Base-by-base conservation (phyloP, 2,113 vertebrate species). In the Myxocyprinus asiaticus region DNA sequence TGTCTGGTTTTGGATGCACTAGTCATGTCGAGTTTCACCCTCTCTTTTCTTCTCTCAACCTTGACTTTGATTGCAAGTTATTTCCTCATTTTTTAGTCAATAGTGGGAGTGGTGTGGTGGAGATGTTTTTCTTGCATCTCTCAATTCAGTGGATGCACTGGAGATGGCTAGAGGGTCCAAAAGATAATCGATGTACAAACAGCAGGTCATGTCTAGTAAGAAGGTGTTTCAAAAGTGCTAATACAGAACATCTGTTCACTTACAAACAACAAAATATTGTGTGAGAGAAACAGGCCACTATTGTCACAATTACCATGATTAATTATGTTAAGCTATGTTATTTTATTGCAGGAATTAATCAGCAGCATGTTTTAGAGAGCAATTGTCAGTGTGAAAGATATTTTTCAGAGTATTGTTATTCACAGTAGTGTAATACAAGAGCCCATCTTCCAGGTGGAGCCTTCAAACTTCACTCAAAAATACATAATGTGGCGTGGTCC, bases 171-270 rank as follows among this genome's bases (percentile, higher is more conserved):
- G 72, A 82, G 80, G 83, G 65, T 66, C 79, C 67, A 65, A 84
- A 86, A 33, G 74, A 77, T 83, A 90, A 88, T 89, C 85, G 47
- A 89, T 91, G 82, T 83, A 85, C 84, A 88, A 88, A 86, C 84
- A 87, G 84, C 75, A 33, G n/a, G 59, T 80, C 33, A 5, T 63
- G 51, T 59, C 74, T 42, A 68, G 67, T 53, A 48, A 77, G 62
- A 77, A 67, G 70, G 70, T 81, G 78, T 76, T 70, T 86, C 85
- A 84, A 84, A 81, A 88, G 72, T 76, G 70, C 80, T 76, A 47
- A 33, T 51, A 33, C 9, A 53, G 33, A 84, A 77, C 68, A 83
- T 56, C 10, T 63, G 81, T 89, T 84, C 67, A 80, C 81, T 63
- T 68, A 75, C 81, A 66, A 87, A 82, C 83, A 84, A 85, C 82